Evolutionary conservation across 1,140 invertebrate genomes (phyloP).

Genomic region (Danaus melanippus): DNA sequence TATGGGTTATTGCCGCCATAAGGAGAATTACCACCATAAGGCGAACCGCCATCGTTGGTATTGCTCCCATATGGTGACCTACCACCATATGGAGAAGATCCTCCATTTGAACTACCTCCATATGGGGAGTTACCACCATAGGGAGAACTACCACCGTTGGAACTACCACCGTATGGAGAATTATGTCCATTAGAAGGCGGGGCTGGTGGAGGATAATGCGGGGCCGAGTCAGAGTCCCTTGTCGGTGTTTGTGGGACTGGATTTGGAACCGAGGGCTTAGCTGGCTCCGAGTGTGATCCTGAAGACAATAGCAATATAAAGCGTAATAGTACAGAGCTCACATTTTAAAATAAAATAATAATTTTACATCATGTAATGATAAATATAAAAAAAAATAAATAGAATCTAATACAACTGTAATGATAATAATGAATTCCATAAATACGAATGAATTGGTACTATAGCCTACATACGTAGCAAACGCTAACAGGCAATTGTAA

Average conservation of each 20-base stretch:
- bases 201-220: constrained; percentile 57
- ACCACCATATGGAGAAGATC: constrained; percentile 36
- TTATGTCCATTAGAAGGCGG: constrained; percentile 37
- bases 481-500: too few relatives aligned
- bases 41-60: constrained; percentile 37
- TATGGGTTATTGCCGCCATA: constrained; percentile 32
- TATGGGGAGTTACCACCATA: constrained; percentile 33
- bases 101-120: constrained; percentile 29
- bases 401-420: too few relatives aligned
- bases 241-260: constrained; percentile 40
- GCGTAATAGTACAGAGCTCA: too few relatives aligned
- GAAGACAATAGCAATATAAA: constrained; percentile 19
- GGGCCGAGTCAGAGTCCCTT: constrained; percentile 42
- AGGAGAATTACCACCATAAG: constrained; percentile 28
- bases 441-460: too few relatives aligned
- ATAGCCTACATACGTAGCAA: too few relatives aligned
- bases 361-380: too few relatives aligned
- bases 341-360: too few relatives aligned
- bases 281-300: constrained; percentile 53
- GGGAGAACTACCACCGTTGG: constrained; percentile 28
- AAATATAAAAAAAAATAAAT: too few relatives aligned
- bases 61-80: constrained; percentile 33
- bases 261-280: constrained; percentile 42
- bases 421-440: too few relatives aligned
- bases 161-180: constrained; percentile 38